A percentile compares a stretch with the other conserved stretches of the same genome.
These are phyloP conservation scores for Dastarcus helophoroides DNA, from an alignment of 2,888 invertebrate genomes.

Conservation along the genomic window DNA sequence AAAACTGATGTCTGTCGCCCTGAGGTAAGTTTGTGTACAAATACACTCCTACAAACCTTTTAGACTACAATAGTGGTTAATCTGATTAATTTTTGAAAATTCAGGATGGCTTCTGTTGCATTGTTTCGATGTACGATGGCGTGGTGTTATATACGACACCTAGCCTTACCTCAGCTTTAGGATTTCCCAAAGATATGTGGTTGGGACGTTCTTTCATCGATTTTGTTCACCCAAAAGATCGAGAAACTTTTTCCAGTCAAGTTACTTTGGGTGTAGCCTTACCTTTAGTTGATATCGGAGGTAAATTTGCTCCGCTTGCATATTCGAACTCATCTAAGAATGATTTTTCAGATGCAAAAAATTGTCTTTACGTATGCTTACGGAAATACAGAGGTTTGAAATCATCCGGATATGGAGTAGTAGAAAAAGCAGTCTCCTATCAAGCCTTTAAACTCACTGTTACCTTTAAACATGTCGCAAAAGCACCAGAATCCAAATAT, in stretches of 20 bases:
- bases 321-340: slow-evolving; percentile 1
- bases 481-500: slow-evolving; percentile 33
- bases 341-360: slow-evolving; percentile 33
- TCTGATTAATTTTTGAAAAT: slow-evolving; percentile 14
- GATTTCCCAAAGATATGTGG: slow-evolving; percentile 77
- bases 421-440: slow-evolving; percentile 48
- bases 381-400: slow-evolving; percentile 53
- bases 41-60: too few relatives aligned
- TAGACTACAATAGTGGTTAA: too few relatives aligned
- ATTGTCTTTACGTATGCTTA: slow-evolving; percentile 51
- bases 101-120: slow-evolving; percentile 65
- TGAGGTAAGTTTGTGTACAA: not conserved
- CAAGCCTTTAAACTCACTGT: slow-evolving; percentile 63
- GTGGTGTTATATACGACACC: slow-evolving; percentile 66
- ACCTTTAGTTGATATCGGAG: slow-evolving; percentile 43
- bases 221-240: slow-evolving; percentile 69
- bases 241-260: slow-evolving; percentile 63
- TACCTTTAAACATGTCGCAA: slow-evolving; percentile 51
- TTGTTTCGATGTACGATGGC: slow-evolving; percentile 76
- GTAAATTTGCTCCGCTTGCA: slow-evolving; percentile 23
- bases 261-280: slow-evolving; percentile 54
- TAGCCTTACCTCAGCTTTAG: slow-evolving; percentile 55
- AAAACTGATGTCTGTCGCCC: not conserved
- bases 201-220: slow-evolving; percentile 76
- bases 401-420: slow-evolving; percentile 48